Evolutionary conservation across 2,113 vertebrate genomes (phyloP).

Genomic region (Neofelis nebulosa): DNA sequence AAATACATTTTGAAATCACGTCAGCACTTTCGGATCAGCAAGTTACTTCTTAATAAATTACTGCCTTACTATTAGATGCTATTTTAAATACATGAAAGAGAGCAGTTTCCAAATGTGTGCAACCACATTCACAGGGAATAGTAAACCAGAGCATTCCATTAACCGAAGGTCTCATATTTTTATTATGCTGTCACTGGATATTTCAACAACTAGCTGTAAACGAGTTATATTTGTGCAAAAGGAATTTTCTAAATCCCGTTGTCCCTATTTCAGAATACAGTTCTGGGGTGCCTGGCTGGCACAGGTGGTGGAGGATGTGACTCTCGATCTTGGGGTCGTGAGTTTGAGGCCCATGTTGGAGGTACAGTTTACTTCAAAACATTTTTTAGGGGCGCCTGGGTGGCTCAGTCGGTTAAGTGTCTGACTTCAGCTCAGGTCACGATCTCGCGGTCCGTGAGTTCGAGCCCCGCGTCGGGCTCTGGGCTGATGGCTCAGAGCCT

Average conservation of each 20-base stretch:
- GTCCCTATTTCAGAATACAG: constrained; percentile 18
- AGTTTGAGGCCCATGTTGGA: not conserved
- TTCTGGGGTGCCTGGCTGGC: not conserved
- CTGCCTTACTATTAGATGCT: not conserved
- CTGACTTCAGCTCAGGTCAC: too few relatives aligned
- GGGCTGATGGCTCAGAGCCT: too few relatives aligned
- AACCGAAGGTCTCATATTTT: constrained; percentile 47
- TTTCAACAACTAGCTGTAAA: constrained; percentile 59
- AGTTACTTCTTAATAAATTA: constrained; percentile 51
- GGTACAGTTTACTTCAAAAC: not conserved
- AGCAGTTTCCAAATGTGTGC: constrained; percentile 45
- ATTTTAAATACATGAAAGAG: constrained; percentile 55
- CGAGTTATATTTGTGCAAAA: constrained; percentile 46
- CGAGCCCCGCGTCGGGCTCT: too few relatives aligned
- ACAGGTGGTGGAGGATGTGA: not conserved
- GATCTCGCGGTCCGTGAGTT: too few relatives aligned
- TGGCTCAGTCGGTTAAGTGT: too few relatives aligned
- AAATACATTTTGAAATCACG: constrained; percentile 40
- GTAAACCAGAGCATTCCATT: constrained; percentile 40
- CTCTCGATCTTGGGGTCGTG: not conserved
- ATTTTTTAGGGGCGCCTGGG: too few relatives aligned
- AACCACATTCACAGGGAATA: not conserved
- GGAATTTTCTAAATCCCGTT: constrained; percentile 21
- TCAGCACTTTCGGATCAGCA: constrained; percentile 41
- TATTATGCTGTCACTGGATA: constrained; percentile 42